Base-by-base conservation (phyloP, 2,797 vertebrate genomes). In the Anguilla pacifica region DNA sequence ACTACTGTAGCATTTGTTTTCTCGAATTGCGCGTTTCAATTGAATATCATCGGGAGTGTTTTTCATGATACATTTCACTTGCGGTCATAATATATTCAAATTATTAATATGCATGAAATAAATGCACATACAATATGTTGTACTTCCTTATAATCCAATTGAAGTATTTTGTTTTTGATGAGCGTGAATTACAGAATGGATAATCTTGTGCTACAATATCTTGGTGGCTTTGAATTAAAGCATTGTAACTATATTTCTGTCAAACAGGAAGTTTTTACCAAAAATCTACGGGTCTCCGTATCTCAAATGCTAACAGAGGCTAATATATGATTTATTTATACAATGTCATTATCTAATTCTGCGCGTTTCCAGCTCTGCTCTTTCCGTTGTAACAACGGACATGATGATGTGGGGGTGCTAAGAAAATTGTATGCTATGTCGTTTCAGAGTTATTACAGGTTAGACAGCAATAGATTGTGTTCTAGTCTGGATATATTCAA, bases 1-100 rank as follows among this genome's bases (percentile, higher is more conserved):
- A 95, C 11, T 35, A 28, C 57, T 4, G 61, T 25, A 25, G 3
- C 3, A n/a, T 6, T 25, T 82, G 2, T 19, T 10, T 77, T 7
- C 11, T 77, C 1, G 72, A 17, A 31, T 77, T 77, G 35, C 15
- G 72, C 35, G 72, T 77, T 77, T 77, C 35, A 77, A 43, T 43
- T 15, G n/a, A 72, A 28, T 31, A 31, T 72, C 2, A 31, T 35
- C 28, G 31, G 28, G n/a, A n/a, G 67, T 72, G 64, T 57, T 57
- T 35, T 72, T 72, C n/a, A 31, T 3, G 22, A 25, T 28, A 72
- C 11, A 72, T 72, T 31, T 31, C 6, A 72, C 4, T 72, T 28
- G 1, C 10, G 2, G 11, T 72, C 55, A 57, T 15, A 19, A 31
- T 31, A 72, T 31, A 28, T 67, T 1, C 4, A 15, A 1, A 46